A percentile compares a stretch with the other conserved stretches of the same genome.
phyloP scores from a whole-genome alignment of 2,888 invertebrate genomes.

The Caenorhabditis sp. region DNA sequence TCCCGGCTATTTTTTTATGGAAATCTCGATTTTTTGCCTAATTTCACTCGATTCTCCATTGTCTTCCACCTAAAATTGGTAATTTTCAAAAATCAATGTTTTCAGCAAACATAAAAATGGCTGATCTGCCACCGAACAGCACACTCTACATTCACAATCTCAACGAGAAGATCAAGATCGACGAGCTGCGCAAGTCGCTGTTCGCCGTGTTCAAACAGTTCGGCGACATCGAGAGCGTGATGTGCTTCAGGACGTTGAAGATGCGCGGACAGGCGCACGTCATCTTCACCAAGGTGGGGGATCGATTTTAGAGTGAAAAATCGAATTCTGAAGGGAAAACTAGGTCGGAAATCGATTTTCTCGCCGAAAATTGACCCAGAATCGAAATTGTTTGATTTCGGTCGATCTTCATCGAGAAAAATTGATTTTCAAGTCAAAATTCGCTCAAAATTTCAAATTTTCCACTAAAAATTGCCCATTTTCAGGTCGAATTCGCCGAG shows the following conservation, averaged over 20 bases:
- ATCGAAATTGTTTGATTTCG: neutral
- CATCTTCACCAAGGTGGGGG: constrained; percentile 76
- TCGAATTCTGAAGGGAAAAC: neutral
- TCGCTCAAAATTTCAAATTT: no score
- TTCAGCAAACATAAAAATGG: constrained; percentile 46
- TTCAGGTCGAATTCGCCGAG: constrained; percentile 91
- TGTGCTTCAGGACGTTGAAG: constrained; percentile 95
- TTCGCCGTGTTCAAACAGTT: constrained; percentile 99
- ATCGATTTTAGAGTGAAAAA: constrained; percentile 1
- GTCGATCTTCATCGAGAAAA: no score
- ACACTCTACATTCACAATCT: constrained; percentile 99
- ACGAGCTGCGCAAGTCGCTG: constrained; percentile 95
- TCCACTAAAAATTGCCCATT: neutral
- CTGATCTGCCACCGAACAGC: constrained; percentile 89
- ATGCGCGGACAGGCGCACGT: constrained; percentile 92
- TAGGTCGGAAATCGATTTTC: neutral
- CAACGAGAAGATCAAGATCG: constrained; percentile 89
- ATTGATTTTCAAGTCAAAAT: no score
- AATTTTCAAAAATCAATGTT: neutral
- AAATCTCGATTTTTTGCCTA: neutral
- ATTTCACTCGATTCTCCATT: neutral
- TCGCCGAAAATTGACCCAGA: neutral
- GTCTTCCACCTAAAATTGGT: neutral
- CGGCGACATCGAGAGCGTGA: constrained; percentile 97
- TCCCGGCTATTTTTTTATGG: neutral